Evolutionary conservation across 2,113 vertebrate genomes (phyloP), one percentile per base, ranked within the genome.

Genomic region (Paramisgurnus dabryanus): DNA sequence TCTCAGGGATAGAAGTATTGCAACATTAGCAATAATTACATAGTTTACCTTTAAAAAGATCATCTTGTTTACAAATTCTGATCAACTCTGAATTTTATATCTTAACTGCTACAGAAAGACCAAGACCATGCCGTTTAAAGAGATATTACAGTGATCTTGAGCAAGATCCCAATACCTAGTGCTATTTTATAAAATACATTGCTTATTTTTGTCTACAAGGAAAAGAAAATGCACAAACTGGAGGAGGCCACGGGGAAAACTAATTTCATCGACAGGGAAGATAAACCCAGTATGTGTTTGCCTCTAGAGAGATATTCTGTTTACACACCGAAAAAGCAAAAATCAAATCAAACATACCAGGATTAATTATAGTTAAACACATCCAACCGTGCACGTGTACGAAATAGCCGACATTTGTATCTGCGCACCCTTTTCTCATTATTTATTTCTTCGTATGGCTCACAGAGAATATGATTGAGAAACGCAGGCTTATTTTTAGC

Each of bases 131-230:
- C 34, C 3, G 10, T 73, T 73, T 27, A 45, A 71, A 80, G 89
- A 80, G 72, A 76, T 88, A 89, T 87, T 87, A 81, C 86, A 84
- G 82, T 85, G 89, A 91, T 91, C 57, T 87, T 80, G 84, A 92
- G 87, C 85, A 53, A 79, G 85, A 79, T 13, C 86, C 90, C 89
- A 40, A 77, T 78, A 88, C 90, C 84, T 84, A 18, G 77, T 12
- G 76, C 85, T 50, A 43, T 82, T 85, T 92, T 90, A 91, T 92
- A 87, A 90, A 92, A 92, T 89, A 83, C 86, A 82, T 87, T 89
- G 85, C 88, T 90, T 92, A 92, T 93, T 93, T 91, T 90, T 91
- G 90, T 87, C 87, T 89, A 76, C 85, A 57, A 76, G 87, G 88
- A 82, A 83, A 69, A 67, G 82, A 84, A 83, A 82, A 80, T 76